phyloP scores from a whole-genome alignment of 2,113 vertebrate species.

The Perca fluviatilis region DNA sequence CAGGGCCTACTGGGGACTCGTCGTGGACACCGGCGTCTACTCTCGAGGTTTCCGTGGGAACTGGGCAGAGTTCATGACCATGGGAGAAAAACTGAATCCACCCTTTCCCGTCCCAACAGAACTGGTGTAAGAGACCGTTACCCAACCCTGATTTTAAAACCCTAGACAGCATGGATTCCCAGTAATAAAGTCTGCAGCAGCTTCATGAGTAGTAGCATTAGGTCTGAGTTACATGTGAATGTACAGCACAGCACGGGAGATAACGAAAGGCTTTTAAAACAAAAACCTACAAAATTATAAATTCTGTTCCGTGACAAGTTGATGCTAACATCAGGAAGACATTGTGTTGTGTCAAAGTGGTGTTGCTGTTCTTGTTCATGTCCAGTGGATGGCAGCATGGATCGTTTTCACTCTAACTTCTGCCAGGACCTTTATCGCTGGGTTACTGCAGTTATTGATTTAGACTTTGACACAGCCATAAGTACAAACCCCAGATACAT shows the following conservation, averaged over 20 bases:
- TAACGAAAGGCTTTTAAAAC: too few species aligned
- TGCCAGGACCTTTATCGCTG: not conserved
- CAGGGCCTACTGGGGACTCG: slow-evolving; percentile 89
- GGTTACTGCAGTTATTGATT: slow-evolving; percentile 5
- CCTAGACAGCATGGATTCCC: too few species aligned
- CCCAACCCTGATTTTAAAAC: not conserved
- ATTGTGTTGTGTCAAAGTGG: too few species aligned
- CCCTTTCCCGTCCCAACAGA: slow-evolving; percentile 78
- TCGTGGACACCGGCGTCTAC: slow-evolving; percentile 90
- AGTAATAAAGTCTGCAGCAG: too few species aligned
- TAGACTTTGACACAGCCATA: slow-evolving; percentile 55
- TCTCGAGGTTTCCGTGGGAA: slow-evolving; percentile 89
- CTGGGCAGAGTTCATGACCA: slow-evolving; percentile 93
- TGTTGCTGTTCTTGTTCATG: slow-evolving; percentile 19
- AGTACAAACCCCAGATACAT: slow-evolving; percentile 24
- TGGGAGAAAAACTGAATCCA: slow-evolving; percentile 71
- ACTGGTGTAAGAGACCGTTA: slow-evolving; percentile 83
- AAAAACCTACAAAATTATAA: too few species aligned
- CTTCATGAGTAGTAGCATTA: too few species aligned
- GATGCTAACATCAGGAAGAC: too few species aligned
- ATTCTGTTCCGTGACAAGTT: too few species aligned
- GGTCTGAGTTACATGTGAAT: too few species aligned
- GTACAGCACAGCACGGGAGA: too few species aligned
- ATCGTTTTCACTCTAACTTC: slow-evolving; percentile 2
- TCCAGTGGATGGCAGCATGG: slow-evolving; percentile 73